Evolutionary conservation across 2,797 vertebrate genomes (phyloP).

Genomic region (Prunella strophiata): DNA sequence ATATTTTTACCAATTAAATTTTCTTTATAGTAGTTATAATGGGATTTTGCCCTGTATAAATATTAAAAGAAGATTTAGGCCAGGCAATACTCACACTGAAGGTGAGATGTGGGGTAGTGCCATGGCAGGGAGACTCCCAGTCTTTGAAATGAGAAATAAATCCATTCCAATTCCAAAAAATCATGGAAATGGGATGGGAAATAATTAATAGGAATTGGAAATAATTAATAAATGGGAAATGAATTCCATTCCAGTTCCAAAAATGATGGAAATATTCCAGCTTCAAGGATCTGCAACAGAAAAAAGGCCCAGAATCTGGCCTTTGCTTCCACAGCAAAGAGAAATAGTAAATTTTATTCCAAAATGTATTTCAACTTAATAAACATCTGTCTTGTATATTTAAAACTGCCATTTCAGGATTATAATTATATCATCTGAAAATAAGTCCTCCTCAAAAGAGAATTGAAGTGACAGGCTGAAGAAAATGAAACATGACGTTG

Average conservation of each 20-base stretch:
- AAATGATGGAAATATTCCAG: neutral
- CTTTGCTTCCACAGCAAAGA: neutral
- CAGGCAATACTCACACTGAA: accelerated
- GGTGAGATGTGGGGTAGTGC: neutral
- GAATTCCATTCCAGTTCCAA: neutral
- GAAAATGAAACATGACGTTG: conserved; percentile 71
- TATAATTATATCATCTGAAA: conserved; percentile 76
- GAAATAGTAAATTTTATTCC: neutral
- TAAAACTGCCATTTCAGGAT: conserved; percentile 60
- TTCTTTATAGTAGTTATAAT: neutral
- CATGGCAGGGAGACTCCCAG: neutral
- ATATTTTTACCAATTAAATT: neutral
- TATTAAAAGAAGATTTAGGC: neutral
- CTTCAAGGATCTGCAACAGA: neutral
- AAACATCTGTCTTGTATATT: conserved; percentile 74
- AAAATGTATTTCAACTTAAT: conserved; percentile 57
- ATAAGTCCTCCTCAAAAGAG: conserved; percentile 63
- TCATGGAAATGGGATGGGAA: neutral
- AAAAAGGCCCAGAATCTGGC: neutral
- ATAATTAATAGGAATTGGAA: neutral
- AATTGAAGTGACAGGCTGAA: conserved; percentile 69
- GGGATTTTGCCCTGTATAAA: neutral
- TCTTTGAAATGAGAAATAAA: neutral
- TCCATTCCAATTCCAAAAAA: neutral
- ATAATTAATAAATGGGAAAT: neutral